Evolutionary conservation across 2,888 invertebrate genomes (phyloP).

Genomic region (Aphidius colemani): DNA sequence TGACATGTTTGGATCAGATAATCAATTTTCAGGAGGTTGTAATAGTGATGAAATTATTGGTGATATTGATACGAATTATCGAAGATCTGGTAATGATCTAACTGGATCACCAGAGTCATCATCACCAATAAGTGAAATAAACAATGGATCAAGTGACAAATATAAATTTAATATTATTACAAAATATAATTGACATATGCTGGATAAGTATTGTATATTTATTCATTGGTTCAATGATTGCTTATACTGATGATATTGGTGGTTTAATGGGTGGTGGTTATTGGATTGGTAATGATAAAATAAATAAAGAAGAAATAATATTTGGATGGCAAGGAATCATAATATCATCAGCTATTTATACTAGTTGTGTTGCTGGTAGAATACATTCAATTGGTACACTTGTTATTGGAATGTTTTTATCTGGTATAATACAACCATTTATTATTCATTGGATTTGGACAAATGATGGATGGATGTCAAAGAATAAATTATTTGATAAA

Average conservation of each 20-base stretch:
- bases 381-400: conserved; percentile 46
- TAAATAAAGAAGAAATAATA: conserved; percentile 42
- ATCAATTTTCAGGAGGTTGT: no score
- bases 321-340: conserved; percentile 50
- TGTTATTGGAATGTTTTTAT: conserved; percentile 42
- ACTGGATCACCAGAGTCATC: neutral
- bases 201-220: conserved; percentile 48
- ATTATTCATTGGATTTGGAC: conserved; percentile 57
- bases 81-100: neutral
- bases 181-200: conserved; percentile 54
- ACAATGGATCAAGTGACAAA: conserved; percentile 42
- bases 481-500: conserved; percentile 35
- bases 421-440: conserved; percentile 50
- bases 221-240: conserved; percentile 48
- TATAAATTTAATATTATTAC: conserved; percentile 53
- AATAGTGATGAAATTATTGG: conserved; percentile 1
- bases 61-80: neutral
- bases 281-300: conserved; percentile 42
- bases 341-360: conserved; percentile 52
- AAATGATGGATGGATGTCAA: conserved; percentile 51
- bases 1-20: no score
- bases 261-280: conserved; percentile 44
- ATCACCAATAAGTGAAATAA: neutral
- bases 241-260: conserved; percentile 46
- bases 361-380: conserved; percentile 50